phyloP scores from a whole-genome alignment of 2,888 invertebrate species.

The Harpalus rufipes region DNA sequence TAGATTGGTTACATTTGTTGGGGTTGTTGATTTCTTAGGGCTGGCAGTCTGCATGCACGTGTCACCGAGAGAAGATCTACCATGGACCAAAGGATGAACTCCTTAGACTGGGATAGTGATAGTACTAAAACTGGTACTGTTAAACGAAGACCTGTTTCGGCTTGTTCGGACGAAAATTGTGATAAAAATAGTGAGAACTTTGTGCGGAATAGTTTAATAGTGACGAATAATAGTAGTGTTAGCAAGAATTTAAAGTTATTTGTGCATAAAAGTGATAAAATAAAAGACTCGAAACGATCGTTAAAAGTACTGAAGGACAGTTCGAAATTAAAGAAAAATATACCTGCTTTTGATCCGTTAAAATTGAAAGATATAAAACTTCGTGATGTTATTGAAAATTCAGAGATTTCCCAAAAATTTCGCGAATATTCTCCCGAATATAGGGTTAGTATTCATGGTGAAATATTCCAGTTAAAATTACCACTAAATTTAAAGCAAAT shows the following conservation, averaged over 20 bases:
- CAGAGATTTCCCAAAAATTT: conserved; percentile 3
- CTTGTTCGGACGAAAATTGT: conserved; percentile 66
- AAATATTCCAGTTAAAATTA: conserved; percentile 25
- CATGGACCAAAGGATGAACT: conserved; percentile 67
- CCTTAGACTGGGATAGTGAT: conserved; percentile 86
- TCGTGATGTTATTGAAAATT: conserved; percentile 1
- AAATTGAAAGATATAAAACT: conserved; percentile 4
- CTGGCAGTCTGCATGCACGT: conserved; percentile 56
- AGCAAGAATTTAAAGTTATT: background rate
- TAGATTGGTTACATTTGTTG: conserved; percentile 75
- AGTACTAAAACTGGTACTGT: conserved; percentile 86
- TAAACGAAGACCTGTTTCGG: conserved; percentile 82
- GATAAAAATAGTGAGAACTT: conserved; percentile 23
- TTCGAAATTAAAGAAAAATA: conserved; percentile 41
- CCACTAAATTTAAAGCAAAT: conserved; percentile 28
- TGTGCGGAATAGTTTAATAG: conserved; percentile 13
- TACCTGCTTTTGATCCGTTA: background rate
- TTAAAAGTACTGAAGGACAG: background rate
- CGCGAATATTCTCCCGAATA: background rate
- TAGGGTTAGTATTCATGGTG: conserved; percentile 28
- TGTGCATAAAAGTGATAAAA: background rate
- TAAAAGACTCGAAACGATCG: too few species aligned
- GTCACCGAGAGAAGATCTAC: conserved; percentile 67
- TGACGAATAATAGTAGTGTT: conserved; percentile 1
- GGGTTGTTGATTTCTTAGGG: conserved; percentile 65